Percentiles rank a stretch among this genome's conserved stretches.
Evolutionary conservation across 2,797 vertebrate species (phyloP).

Genomic region (Champsocephalus esox): DNA sequence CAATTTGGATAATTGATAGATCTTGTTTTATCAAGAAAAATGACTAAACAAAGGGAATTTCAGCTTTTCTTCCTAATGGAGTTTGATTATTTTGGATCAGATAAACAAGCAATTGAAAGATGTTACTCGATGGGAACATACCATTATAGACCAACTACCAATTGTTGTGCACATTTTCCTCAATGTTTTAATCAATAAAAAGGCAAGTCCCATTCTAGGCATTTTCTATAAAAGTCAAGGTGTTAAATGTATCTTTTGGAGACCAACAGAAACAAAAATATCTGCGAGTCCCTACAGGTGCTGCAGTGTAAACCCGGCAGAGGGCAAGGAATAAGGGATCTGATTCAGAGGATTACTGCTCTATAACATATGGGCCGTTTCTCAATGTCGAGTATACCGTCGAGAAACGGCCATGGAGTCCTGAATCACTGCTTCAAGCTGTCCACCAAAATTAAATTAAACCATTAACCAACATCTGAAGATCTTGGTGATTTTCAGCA

Average conservation of each 20-base stretch:
- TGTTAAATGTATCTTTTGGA: neutral
- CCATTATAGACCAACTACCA: neutral
- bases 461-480: neutral
- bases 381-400: no score
- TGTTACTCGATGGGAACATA: no score
- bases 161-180: neutral
- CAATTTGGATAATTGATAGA: neutral
- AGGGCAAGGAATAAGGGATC: neutral
- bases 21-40: neutral
- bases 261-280: neutral
- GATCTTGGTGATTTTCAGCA: neutral
- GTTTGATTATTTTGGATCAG: neutral
- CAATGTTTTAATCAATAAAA: neutral
- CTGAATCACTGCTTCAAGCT: constrained; percentile 25
- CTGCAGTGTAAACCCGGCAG: constrained; percentile 8
- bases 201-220: neutral
- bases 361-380: neutral
- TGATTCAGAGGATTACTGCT: constrained; percentile 66
- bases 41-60: neutral
- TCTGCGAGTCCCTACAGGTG: neutral
- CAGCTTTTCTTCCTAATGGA: neutral
- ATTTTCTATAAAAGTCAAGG: neutral
- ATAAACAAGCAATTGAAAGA: neutral
- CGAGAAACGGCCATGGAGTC: neutral
- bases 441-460: neutral